phyloP scores from a whole-genome alignment of 2,888 invertebrate species.

The Lasius fuliginosus region DNA sequence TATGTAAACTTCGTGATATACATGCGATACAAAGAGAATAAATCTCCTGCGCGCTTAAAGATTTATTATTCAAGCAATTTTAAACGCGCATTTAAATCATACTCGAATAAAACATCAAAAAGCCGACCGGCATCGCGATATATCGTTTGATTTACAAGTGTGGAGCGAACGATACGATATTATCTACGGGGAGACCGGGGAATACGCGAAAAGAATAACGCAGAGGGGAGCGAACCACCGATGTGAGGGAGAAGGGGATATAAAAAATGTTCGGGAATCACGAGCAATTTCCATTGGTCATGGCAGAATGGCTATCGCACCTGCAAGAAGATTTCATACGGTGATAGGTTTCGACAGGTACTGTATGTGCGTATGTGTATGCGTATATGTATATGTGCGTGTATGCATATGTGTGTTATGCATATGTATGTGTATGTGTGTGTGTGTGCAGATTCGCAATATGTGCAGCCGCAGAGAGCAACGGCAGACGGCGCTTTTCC shows the following conservation, averaged over 20 bases:
- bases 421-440: background rate
- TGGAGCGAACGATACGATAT: conserved; percentile 40
- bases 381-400: too few relatives aligned
- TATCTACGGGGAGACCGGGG: conserved; percentile 31
- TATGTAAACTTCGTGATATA: background rate
- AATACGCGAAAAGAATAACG: conserved; percentile 35
- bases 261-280: conserved; percentile 75
- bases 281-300: conserved; percentile 83
- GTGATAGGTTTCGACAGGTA: conserved; percentile 73
- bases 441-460: conserved; percentile 48
- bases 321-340: conserved; percentile 69
- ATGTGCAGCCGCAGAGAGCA: conserved; percentile 45
- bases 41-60: background rate
- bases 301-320: conserved; percentile 61
- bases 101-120: conserved; percentile 45
- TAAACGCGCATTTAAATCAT: conserved; percentile 17
- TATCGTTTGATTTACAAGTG: conserved; percentile 48
- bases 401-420: too few relatives aligned
- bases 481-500: conserved; percentile 24
- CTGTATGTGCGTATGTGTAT: background rate
- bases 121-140: conserved; percentile 27
- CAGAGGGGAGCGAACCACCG: conserved; percentile 17
- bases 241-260: conserved; percentile 46
- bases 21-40: background rate
- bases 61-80: conserved; percentile 13